phyloP scores from a whole-genome alignment of 64 coral and sea anemone species.

The Actinia equina region DNA sequence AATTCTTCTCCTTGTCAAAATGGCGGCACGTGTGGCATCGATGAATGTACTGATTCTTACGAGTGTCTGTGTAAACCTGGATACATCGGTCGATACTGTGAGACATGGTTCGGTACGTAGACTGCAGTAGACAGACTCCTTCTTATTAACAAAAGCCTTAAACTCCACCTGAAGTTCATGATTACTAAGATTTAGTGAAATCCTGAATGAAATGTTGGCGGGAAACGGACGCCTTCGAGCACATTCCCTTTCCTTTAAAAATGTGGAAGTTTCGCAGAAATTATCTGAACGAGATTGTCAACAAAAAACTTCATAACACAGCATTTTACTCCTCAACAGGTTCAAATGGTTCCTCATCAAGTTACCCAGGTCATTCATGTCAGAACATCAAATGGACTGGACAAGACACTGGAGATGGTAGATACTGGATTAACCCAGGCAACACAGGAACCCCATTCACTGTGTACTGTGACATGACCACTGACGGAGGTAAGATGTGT shows the following conservation, averaged over 20 bases:
- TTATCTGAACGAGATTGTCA: no score
- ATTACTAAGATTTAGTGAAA: neutral
- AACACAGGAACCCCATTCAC: constrained; percentile 19
- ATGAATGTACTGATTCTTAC: neutral
- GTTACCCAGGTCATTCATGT: neutral
- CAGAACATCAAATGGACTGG: neutral
- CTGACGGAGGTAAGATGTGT: constrained; percentile 14
- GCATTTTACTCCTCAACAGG: neutral
- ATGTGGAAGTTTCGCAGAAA: no score
- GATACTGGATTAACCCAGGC: constrained; percentile 34
- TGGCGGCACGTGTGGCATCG: constrained; percentile 3
- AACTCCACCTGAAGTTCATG: no score
- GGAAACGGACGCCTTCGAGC: no score
- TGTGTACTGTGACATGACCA: constrained; percentile 40
- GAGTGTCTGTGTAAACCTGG: neutral
- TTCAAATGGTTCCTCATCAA: neutral
- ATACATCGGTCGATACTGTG: neutral
- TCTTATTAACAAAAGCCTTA: no score
- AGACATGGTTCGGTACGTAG: neutral
- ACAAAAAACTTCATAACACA: no score
- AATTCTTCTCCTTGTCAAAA: constrained; percentile 15
- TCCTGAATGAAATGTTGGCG: no score
- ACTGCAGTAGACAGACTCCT: neutral
- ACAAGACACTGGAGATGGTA: constrained; percentile 25
- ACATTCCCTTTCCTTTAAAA: no score